phyloP scores from a whole-genome alignment of 2,113 vertebrate genomes.

The Lates calcarifer region DNA sequence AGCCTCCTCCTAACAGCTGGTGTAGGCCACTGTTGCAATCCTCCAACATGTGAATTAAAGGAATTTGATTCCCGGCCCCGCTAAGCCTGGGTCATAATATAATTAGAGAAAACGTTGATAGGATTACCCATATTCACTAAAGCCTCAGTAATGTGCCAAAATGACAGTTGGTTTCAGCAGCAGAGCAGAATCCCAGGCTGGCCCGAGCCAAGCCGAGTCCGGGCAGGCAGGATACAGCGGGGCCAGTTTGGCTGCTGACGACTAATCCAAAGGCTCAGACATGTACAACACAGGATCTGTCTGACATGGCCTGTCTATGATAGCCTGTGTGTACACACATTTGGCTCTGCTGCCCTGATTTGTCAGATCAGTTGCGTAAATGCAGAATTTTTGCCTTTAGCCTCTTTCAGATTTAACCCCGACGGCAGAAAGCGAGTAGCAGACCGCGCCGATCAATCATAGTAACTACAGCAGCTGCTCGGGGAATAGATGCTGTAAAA shows the following conservation, averaged over 20 bases:
- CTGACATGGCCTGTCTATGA: slow-evolving; percentile 54
- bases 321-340: slow-evolving; percentile 42
- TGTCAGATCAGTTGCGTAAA: not conserved
- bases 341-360: slow-evolving; percentile 35
- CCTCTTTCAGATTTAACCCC: slow-evolving; percentile 28
- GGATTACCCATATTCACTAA: slow-evolving; percentile 76
- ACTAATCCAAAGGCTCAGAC: slow-evolving; percentile 71
- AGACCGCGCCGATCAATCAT: slow-evolving; percentile 40
- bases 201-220: slow-evolving; percentile 29
- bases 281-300: slow-evolving; percentile 62
- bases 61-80: slow-evolving; percentile 71
- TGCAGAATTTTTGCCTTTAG: slow-evolving; percentile 16
- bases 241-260: slow-evolving; percentile 59
- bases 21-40: slow-evolving; percentile 61
- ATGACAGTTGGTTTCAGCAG: slow-evolving; percentile 75
- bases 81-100: slow-evolving; percentile 73
- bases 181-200: slow-evolving; percentile 33
- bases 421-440: slow-evolving; percentile 30
- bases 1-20: slow-evolving; percentile 63
- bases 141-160: slow-evolving; percentile 70
- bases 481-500: slow-evolving; percentile 48
- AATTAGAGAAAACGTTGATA: slow-evolving; percentile 77
- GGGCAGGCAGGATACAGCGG: slow-evolving; percentile 18
- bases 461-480: slow-evolving; percentile 47
- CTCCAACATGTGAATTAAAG: slow-evolving; percentile 65